phyloP scores from a whole-genome alignment of 2,888 invertebrate genomes.

The Hirtodrosophila alboralis region DNA sequence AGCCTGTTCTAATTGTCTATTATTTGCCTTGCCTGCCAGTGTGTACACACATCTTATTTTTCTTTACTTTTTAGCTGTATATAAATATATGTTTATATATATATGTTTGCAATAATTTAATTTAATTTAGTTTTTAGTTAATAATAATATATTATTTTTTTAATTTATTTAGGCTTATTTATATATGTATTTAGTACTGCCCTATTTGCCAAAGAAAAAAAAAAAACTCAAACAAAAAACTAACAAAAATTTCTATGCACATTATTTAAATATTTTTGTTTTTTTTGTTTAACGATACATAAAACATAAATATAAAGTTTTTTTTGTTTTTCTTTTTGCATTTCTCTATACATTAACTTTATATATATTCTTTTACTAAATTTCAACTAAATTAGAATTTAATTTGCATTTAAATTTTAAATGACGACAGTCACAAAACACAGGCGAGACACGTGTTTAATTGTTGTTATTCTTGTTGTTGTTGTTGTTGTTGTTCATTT shows the following conservation, averaged over 20 bases:
- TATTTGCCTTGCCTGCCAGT: conserved; percentile 19
- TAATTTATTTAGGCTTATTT: conserved; percentile 15
- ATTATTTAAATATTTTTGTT: conserved; percentile 24
- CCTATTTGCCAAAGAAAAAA: conserved; percentile 9
- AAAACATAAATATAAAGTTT: conserved; percentile 19
- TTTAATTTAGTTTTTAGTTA: conserved; percentile 40
- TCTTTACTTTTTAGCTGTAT: too few relatives aligned
- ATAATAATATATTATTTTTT: not conserved
- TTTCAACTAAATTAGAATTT: conserved; percentile 79
- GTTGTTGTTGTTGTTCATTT: conserved; percentile 56
- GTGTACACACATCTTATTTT: conserved; percentile 5
- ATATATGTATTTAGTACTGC: conserved; percentile 12
- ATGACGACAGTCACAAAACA: conserved; percentile 25
- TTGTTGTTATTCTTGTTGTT: conserved; percentile 36
- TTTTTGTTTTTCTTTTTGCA: conserved; percentile 29
- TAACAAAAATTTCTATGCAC: conserved; percentile 10
- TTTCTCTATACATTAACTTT: too few relatives aligned
- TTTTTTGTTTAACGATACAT: conserved; percentile 32
- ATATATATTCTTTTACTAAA: conserved; percentile 67
- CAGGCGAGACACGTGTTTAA: conserved; percentile 22
- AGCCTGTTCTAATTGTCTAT: not conserved
- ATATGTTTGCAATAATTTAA: conserved; percentile 40
- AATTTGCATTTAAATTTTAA: conserved; percentile 63
- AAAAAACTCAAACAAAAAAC: too few relatives aligned
- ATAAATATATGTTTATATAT: conserved; percentile 25